A percentile compares a stretch with the other conserved stretches of the same genome.
These are phyloP conservation scores for Desmophyllum pertusum DNA, from an alignment of 92 coral and sea anemone genomes.

Conservation along the genomic window DNA sequence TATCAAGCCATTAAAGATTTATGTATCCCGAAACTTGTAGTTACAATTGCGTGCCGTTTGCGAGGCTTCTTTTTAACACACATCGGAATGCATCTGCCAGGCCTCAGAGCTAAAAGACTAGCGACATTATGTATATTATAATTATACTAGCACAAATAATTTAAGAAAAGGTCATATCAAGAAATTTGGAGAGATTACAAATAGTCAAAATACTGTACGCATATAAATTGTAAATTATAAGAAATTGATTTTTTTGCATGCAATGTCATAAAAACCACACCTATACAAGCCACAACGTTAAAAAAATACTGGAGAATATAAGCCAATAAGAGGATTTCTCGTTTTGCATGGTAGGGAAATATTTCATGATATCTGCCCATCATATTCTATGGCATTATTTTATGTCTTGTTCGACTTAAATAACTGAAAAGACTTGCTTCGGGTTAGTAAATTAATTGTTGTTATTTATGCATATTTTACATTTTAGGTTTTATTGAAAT, in stretches of 20 bases:
- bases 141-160: background rate
- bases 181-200: background rate
- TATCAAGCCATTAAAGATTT: background rate
- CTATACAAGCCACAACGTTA: background rate
- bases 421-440: background rate
- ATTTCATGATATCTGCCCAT: background rate
- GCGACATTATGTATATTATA: background rate
- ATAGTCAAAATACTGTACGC: background rate
- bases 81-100: background rate
- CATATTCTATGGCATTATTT: background rate
- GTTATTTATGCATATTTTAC: background rate
- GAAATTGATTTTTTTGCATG: background rate
- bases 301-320: background rate
- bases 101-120: background rate
- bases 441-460: background rate
- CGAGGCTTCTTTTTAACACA: background rate
- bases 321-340: background rate
- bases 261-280: background rate
- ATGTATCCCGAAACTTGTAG: background rate
- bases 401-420: too few relatives aligned
- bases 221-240: slow-evolving; percentile 11
- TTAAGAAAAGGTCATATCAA: background rate
- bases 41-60: background rate
- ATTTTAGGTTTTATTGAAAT: background rate
- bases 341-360: background rate